These are phyloP conservation scores for Eupithecia pulchellata DNA, from an alignment of 2,888 invertebrate species.

Conservation along the genomic window DNA sequence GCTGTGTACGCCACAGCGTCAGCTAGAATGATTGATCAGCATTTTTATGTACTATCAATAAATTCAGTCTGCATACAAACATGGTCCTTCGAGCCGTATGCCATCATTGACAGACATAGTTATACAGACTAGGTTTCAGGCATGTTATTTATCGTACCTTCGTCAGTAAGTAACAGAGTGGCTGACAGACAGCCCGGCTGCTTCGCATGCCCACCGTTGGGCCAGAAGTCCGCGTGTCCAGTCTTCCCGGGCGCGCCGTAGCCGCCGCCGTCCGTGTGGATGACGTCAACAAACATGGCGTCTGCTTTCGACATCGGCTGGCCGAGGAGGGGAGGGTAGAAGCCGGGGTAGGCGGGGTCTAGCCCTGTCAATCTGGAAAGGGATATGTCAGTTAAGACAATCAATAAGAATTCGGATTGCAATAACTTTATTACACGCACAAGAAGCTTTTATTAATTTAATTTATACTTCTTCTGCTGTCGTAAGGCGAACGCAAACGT, in stretches of 20 bases:
- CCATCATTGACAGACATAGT: not conserved
- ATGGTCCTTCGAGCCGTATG: too few relatives aligned
- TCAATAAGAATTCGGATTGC: too few relatives aligned
- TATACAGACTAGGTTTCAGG: too few relatives aligned
- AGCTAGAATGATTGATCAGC: too few relatives aligned
- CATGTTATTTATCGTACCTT: slow-evolving; percentile 55
- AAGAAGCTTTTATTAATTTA: too few relatives aligned
- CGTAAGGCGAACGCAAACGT: too few relatives aligned
- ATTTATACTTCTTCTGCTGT: too few relatives aligned
- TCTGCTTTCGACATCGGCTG: slow-evolving; percentile 56
- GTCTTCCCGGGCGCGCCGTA: slow-evolving; percentile 62
- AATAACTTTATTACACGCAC: too few relatives aligned
- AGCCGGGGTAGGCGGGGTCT: slow-evolving; percentile 80
- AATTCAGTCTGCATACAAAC: too few relatives aligned
- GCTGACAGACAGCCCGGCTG: slow-evolving; percentile 77
- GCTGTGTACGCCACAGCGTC: too few relatives aligned
- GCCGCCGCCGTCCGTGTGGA: slow-evolving; percentile 78
- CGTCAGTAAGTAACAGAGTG: slow-evolving; percentile 55
- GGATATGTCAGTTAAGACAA: not conserved
- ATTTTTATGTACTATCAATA: too few relatives aligned
- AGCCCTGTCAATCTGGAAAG: slow-evolving; percentile 65
- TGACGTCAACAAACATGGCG: slow-evolving; percentile 77
- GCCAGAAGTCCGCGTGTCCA: slow-evolving; percentile 78
- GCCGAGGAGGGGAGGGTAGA: slow-evolving; percentile 61
- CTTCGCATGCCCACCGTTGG: slow-evolving; percentile 73